Evolutionary conservation across 2,797 vertebrate genomes (phyloP), one percentile per base, ranked within the genome.

Genomic region (Neopelma chrysocephalum): DNA sequence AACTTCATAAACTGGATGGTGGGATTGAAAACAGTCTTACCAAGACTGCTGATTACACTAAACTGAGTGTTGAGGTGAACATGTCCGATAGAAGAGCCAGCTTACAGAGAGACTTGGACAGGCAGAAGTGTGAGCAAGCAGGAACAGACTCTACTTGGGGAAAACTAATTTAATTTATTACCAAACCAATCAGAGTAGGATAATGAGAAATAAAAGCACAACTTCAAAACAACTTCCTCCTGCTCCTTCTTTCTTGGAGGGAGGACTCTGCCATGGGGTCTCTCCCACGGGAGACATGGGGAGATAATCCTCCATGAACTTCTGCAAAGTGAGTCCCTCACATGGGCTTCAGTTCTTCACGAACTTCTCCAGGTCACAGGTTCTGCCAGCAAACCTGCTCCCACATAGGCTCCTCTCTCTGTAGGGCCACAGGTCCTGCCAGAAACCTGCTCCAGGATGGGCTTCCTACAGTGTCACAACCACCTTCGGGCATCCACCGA

Each of bases 111-210:
- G 12, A 40, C 17, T 38, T 40, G 17, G 6, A 40, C 36, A 61
- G 36, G 58, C 26, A 38, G 36, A 61, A 25, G 17, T 40, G 26
- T 40, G 36, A 12, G 36, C 58, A 61, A 40, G 26, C 36, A 40
- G 25, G 12, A 60, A 29, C 4, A 60, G 36, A 38, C 18, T 56
- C 17, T 0, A 0, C 19, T 62, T 10, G 2, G 6, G 11, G 42
- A 56, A 69, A 47, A 82, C 6, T 11, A 26, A 27, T 32, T 26
- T 47, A 32, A 42, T 60, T 61, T 42, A 32, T 32, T 61, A 32
- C 10, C 12, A 42, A 54, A 42, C 12, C 15, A 69, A 9, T 36
- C 18, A 56, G 6, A 56, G 15, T 36, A 61, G 9, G 22, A 61
- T 13, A 25, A 69, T 69, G 78, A 76, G 29, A 54, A 69, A 56